phyloP scores from a whole-genome alignment of 2,888 invertebrate species.

The Pollenia angustigena region DNA sequence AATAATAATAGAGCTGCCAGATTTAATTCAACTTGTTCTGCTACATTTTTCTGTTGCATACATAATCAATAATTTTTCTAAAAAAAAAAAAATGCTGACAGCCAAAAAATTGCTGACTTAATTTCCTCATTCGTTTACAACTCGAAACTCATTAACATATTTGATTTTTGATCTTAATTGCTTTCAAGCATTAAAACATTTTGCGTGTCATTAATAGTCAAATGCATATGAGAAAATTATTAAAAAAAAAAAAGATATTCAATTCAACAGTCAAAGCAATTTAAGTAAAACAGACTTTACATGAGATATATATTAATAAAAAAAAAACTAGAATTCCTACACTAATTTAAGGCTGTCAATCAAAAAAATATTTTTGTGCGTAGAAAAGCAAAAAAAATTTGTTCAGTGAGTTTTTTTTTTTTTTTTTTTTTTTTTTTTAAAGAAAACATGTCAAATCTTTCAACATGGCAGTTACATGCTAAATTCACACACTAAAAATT shows the following conservation, averaged over 20 bases:
- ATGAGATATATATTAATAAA: neutral
- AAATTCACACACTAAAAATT: slow-evolving; percentile 13
- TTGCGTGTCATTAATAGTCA: slow-evolving; percentile 38
- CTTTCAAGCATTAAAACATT: neutral
- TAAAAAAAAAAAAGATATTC: slow-evolving; percentile 7
- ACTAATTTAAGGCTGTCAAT: slow-evolving; percentile 62
- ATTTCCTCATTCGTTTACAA: neutral
- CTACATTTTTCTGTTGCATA: neutral
- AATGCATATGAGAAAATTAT: slow-evolving; percentile 39
- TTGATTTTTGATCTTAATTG: neutral
- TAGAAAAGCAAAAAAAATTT: neutral
- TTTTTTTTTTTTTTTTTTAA: neutral
- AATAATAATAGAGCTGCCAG: too few species aligned
- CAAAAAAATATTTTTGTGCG: slow-evolving; percentile 10
- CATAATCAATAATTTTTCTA: neutral
- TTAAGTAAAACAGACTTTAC: slow-evolving; percentile 9
- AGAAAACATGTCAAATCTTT: slow-evolving; percentile 40
- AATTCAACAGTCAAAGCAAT: neutral
- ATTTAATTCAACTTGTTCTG: too few species aligned
- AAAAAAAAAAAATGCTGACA: neutral
- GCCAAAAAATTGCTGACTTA: neutral
- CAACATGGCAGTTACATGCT: slow-evolving; percentile 39
- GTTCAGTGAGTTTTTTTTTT: neutral
- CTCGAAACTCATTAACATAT: slow-evolving; percentile 12
- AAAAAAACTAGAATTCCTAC: slow-evolving; percentile 48